phyloP scores from a whole-genome alignment of 2,888 invertebrate species.

The Euplagia quadripunctaria region DNA sequence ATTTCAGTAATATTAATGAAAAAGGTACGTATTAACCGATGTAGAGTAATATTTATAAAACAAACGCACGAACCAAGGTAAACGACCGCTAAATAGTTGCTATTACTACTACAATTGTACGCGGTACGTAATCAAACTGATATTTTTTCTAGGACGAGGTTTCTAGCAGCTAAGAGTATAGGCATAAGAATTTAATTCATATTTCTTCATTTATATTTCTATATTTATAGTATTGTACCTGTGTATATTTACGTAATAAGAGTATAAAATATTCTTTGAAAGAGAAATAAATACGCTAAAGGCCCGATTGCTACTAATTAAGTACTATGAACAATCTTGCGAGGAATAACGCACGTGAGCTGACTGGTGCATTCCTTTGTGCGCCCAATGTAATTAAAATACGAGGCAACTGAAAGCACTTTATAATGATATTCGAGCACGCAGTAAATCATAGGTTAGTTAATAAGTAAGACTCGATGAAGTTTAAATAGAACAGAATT shows the following conservation, averaged over 20 bases:
- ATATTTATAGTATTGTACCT: background rate
- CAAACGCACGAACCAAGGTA: slow-evolving; percentile 26
- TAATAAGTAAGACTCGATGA: background rate
- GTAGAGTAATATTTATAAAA: slow-evolving; percentile 36
- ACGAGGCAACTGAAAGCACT: slow-evolving; percentile 2
- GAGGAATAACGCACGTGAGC: slow-evolving; percentile 4
- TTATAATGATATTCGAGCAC: background rate
- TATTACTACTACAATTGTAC: slow-evolving; percentile 24
- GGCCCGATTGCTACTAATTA: background rate
- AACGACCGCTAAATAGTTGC: slow-evolving; percentile 34
- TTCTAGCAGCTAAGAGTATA: slow-evolving; percentile 1
- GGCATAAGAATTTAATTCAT: background rate
- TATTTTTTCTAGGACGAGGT: slow-evolving; percentile 14
- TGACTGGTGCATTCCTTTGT: background rate
- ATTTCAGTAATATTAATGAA: background rate
- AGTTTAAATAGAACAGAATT: background rate
- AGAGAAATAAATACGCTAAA: background rate
- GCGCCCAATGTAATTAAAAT: background rate
- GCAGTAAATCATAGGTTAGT: background rate
- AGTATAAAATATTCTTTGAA: background rate
- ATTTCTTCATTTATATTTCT: background rate
- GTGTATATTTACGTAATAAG: background rate
- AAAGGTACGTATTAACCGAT: background rate
- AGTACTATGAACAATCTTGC: background rate
- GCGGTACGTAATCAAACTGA: slow-evolving; percentile 22